These are phyloP conservation scores for Polydrusus pterygomalis DNA, from an alignment of 2,888 invertebrate genomes.

Conservation along the genomic window DNA sequence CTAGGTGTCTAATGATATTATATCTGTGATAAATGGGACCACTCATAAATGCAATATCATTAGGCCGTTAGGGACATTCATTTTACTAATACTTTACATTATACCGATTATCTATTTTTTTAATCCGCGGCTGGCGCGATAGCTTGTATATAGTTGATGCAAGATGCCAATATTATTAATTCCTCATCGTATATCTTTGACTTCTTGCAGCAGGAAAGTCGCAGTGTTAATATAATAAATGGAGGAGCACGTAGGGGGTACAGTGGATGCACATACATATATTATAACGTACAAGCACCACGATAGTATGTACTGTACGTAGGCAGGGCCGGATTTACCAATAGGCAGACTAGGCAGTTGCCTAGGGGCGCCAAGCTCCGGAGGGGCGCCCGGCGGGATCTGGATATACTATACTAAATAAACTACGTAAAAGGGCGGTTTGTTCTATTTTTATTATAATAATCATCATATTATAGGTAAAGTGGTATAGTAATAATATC, in stretches of 20 bases:
- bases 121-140: background rate
- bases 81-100: constrained; percentile 37
- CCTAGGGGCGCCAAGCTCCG: no score
- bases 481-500: no score
- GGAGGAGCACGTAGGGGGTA: constrained; percentile 42
- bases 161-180: constrained; percentile 53
- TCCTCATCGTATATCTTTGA: constrained; percentile 41
- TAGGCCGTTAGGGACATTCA: constrained; percentile 43
- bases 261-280: constrained; percentile 37
- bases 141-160: constrained; percentile 18
- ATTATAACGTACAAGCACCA: constrained; percentile 23
- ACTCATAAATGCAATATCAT: constrained; percentile 43
- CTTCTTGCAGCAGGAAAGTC: constrained; percentile 38
- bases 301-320: background rate
- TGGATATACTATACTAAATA: no score
- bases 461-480: no score
- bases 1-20: constrained; percentile 47
- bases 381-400: no score
- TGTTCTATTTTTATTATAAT: no score
- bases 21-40: constrained; percentile 43
- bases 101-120: constrained; percentile 35
- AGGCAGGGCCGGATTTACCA: no score
- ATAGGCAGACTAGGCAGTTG: no score
- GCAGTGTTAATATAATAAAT: constrained; percentile 51
- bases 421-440: no score